Percentiles rank a stretch among this genome's conserved stretches.
These are phyloP conservation scores for Zophobas atratus DNA, from an alignment of 1,140 invertebrate species.

Conservation along the genomic window DNA sequence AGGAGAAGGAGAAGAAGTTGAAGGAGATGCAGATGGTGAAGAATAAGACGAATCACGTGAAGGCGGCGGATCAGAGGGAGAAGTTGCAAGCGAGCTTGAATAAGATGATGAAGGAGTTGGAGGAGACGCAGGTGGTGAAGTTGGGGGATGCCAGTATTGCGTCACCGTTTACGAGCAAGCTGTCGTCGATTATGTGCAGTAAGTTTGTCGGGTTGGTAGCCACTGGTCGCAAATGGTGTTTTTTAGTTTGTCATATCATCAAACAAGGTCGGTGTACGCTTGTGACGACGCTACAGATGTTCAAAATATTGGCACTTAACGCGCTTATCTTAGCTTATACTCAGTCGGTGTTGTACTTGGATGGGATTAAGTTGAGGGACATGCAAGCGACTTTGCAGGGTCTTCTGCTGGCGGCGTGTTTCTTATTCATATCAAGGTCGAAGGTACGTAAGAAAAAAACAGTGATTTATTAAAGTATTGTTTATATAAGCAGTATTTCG, in stretches of 20 bases:
- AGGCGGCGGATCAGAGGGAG: slow-evolving; percentile 65
- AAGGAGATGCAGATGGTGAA: slow-evolving; percentile 65
- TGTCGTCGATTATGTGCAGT: slow-evolving; percentile 98
- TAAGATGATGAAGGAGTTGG: slow-evolving; percentile 90
- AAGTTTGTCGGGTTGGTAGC: slow-evolving; percentile 67
- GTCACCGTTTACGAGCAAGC: slow-evolving; percentile 98
- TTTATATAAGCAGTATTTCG: slow-evolving; percentile 59
- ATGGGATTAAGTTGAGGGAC: slow-evolving; percentile 98
- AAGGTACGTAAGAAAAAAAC: slow-evolving; percentile 77
- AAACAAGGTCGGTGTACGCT: slow-evolving; percentile 99
- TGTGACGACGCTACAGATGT: slow-evolving; percentile 99
- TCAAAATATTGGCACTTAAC: slow-evolving; percentile 99
- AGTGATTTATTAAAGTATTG: neutral
- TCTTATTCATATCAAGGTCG: slow-evolving; percentile 98
- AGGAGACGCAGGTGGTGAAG: slow-evolving; percentile 90
- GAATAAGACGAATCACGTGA: slow-evolving; percentile 63
- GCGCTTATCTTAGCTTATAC: slow-evolving; percentile 98
- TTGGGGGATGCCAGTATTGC: slow-evolving; percentile 99
- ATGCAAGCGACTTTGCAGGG: slow-evolving; percentile 97
- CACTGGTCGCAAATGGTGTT: too few species aligned
- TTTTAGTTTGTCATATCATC: slow-evolving; percentile 96
- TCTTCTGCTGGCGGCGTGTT: slow-evolving; percentile 94
- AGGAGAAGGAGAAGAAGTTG: slow-evolving; percentile 59
- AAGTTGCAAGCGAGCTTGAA: slow-evolving; percentile 75
- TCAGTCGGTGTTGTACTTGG: slow-evolving; percentile 98